These are phyloP conservation scores for Tinea semifulvella DNA, from an alignment of 2,888 invertebrate genomes.

Conservation along the genomic window DNA sequence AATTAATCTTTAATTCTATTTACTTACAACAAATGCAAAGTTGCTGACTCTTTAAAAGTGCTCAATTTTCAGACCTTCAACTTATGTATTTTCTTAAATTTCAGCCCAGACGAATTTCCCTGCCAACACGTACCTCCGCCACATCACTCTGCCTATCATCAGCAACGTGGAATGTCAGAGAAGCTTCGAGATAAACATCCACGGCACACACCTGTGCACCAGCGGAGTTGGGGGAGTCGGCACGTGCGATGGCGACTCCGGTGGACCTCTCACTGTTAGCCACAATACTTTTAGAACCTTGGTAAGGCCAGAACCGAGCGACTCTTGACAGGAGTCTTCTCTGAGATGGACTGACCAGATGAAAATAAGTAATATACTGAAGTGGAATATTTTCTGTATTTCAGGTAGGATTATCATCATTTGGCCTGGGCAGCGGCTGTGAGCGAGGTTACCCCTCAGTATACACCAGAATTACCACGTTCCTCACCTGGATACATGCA, in stretches of 20 bases:
- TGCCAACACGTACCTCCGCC: slow-evolving; percentile 29
- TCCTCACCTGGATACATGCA: slow-evolving; percentile 35
- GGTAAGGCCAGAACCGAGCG: too few species aligned
- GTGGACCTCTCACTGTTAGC: slow-evolving; percentile 39
- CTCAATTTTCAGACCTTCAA: slow-evolving; percentile 22
- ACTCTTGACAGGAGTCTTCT: too few species aligned
- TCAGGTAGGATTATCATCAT: not conserved
- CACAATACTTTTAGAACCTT: slow-evolving; percentile 31
- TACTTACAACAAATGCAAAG: slow-evolving; percentile 28
- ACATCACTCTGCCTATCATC: slow-evolving; percentile 33
- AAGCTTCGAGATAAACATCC: slow-evolving; percentile 38
- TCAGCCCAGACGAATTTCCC: slow-evolving; percentile 37
- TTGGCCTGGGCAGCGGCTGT: slow-evolving; percentile 28
- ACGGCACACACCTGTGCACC: slow-evolving; percentile 53
- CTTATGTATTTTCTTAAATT: slow-evolving; percentile 22
- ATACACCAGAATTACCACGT: slow-evolving; percentile 38
- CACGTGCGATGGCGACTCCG: slow-evolving; percentile 56
- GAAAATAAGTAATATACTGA: not conserved
- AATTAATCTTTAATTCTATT: too few species aligned
- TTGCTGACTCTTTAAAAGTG: slow-evolving; percentile 20
- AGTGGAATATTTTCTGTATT: not conserved
- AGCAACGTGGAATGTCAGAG: slow-evolving; percentile 46
- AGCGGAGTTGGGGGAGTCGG: slow-evolving; percentile 43
- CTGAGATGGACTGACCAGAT: not conserved
- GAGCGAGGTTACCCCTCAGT: slow-evolving; percentile 38